Evolutionary conservation across 2,797 vertebrate species (phyloP).

Genomic region (Clarias platycephalus): DNA sequence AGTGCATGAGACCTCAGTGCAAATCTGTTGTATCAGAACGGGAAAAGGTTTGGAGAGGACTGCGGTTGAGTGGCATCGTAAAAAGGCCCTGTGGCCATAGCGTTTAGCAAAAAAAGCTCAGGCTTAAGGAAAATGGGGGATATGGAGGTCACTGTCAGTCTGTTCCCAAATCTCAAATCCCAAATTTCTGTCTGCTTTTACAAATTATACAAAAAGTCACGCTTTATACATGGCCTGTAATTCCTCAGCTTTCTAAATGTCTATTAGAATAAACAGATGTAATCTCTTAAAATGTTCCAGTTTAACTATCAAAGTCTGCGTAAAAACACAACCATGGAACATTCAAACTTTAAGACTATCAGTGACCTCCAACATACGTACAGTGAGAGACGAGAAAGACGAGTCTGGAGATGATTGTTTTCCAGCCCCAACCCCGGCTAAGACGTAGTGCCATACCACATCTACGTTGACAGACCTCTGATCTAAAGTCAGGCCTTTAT

Average conservation of each 20-base stretch:
- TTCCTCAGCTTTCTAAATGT: constrained; percentile 7
- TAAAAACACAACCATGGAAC: constrained; percentile 56
- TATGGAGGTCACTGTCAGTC: constrained; percentile 28
- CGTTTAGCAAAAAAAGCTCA: constrained; percentile 34
- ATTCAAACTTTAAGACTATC: constrained; percentile 58
- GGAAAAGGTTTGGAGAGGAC: constrained; percentile 42
- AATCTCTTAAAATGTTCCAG: constrained; percentile 35
- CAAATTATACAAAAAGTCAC: constrained; percentile 2
- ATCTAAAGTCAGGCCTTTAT: constrained; percentile 12
- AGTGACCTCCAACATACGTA: constrained; percentile 52
- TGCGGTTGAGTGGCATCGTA: constrained; percentile 33
- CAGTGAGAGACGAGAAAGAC: background rate
- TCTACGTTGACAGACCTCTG: constrained; percentile 5
- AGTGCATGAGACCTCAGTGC: constrained; percentile 48
- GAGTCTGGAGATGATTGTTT: constrained; percentile 40
- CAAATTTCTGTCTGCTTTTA: constrained; percentile 26
- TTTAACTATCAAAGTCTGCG: constrained; percentile 26
- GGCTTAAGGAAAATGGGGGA: constrained; percentile 12
- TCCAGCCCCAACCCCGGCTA: constrained; percentile 1
- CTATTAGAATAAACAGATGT: constrained; percentile 31
- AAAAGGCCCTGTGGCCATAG: constrained; percentile 31
- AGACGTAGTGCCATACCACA: constrained; percentile 2
- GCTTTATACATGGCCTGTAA: background rate
- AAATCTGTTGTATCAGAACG: constrained; percentile 61
- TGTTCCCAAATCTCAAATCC: constrained; percentile 15